Base-by-base conservation (phyloP, 2,797 vertebrate genomes). In the Artibeus jamaicensis region DNA sequence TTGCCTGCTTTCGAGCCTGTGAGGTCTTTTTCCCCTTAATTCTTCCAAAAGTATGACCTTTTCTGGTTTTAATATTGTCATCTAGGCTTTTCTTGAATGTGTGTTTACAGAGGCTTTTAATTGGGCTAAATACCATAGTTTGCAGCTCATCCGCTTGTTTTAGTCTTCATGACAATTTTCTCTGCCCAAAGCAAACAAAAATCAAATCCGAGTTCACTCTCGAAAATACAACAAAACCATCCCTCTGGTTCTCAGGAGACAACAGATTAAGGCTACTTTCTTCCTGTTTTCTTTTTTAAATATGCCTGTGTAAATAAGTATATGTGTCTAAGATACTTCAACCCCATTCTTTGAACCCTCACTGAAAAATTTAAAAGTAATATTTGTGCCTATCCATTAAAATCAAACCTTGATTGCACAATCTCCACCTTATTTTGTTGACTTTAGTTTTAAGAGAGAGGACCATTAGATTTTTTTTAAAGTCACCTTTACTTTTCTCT, bases 401-500 rank as follows among this genome's bases (percentile, higher is more conserved):
- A 92, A 91, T 55, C 81, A 74, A 86, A 86, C 26, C 26, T 78
- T 70, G 32, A 44, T 29, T 77, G 39, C 16, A 46, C 57, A 90
- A 76, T 50, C 34, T 55, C 39, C 14, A 82, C 67, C 86, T 81
- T 55, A 42, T 91, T 86, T 78, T 39, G 53, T 88, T 95, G 84
- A 89, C 85, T 95, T 94, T 91, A 89, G 78, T 96, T 96, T 97
- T 93, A 78, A 87, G 77, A 83, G 57, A 59, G 46, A 59, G 82
- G 84, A 73, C 4, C 89, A 95, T 88, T 97, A 95, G 96, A 97
- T 95, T 96, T 65, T 82, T 62, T 2, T 92, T 93, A 93, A 67
- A 62, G 14, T 62, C 59, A n/a, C 62, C 62, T 55, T 87, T 73
- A 83, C 21, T 34, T 79, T 77, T 81, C 93, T 59, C 92, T 88